Evolutionary conservation across 2,797 vertebrate species (phyloP), one percentile per base, ranked within the genome.

Genomic region (Mallotus villosus): DNA sequence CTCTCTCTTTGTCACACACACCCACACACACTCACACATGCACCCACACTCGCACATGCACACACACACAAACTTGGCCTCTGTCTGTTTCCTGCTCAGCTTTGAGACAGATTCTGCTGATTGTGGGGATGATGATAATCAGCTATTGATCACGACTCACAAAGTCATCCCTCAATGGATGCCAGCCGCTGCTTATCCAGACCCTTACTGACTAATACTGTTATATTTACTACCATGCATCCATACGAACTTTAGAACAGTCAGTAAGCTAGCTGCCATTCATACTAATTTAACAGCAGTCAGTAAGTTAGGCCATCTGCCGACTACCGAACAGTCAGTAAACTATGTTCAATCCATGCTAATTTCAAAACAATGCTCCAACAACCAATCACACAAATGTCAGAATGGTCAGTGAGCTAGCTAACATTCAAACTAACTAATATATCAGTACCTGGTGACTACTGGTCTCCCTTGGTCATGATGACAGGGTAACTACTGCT

Each of bases 71-170:
- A 19, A 9, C 5, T 55, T 25, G 16, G 21, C 46, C 22, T 71
- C 24, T 57, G 27, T 7, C n/a, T 14, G 55, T 12, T 63, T 67
- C 32, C n/a, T 12, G 60, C 34, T 60, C 62, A 66, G 68, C 55
- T 70, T 34, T 59, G 16, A 14, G 12, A 6, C 53, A 25, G 24
- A 24, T 60, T 65, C 14, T 66, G 73, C 55, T 61, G 68, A 75
- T 75, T 34, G 22, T 41, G 22, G 41, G 57, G 11, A 71, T 63
- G 61, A 60, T 67, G 60, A 25, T 22, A 29, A 63, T 62, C 22
- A 71, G 27, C 62, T 61, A 75, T 71, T 66, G 63, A 66, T 75
- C 22, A 32, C 8, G 46, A 57, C 66, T 61, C 63, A 67, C 21
- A 21, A n/a, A 51, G 53, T 61, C 68, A 66, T 74, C 55, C 53